Percentiles rank a stretch among this genome's conserved stretches.
Conservation (phyloP, 2,113 vertebrate genomes). For the Sinosuthora webbiana region DNA sequence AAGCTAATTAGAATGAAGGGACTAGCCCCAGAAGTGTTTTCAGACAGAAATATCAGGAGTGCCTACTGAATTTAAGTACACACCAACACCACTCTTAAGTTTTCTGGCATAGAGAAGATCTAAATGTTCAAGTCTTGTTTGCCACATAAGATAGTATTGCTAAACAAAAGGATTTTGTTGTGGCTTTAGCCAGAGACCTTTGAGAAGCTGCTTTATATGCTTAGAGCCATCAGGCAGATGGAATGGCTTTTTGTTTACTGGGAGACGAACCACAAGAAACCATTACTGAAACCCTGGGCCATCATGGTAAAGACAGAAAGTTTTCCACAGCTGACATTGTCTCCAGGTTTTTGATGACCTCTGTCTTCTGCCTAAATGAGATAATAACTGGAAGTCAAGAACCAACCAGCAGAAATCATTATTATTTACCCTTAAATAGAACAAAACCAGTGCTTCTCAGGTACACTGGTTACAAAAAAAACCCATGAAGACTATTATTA, state of each 20-base stretch:
- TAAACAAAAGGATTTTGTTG: background rate
- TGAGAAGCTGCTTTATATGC: background rate
- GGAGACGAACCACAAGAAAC: background rate
- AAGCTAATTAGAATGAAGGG: background rate
- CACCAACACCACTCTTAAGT: background rate
- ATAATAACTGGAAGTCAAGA: background rate
- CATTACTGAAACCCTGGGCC: background rate
- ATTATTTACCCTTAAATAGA: background rate
- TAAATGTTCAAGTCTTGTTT: background rate
- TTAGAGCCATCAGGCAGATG: background rate
- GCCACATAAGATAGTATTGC: background rate
- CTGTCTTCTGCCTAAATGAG: background rate
- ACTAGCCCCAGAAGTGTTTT: background rate
- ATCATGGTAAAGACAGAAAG: background rate
- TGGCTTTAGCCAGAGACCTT: background rate
- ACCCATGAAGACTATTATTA: too few relatives aligned
- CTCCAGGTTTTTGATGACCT: background rate
- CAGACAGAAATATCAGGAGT: background rate
- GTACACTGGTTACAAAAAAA: background rate
- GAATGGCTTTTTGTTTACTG: background rate
- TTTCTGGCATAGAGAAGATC: background rate
- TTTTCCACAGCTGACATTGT: background rate
- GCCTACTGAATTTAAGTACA: background rate
- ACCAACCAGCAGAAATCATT: background rate
- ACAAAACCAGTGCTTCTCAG: background rate